phyloP scores from a whole-genome alignment of 2,797 vertebrate genomes.

The Sardinella longiceps region DNA sequence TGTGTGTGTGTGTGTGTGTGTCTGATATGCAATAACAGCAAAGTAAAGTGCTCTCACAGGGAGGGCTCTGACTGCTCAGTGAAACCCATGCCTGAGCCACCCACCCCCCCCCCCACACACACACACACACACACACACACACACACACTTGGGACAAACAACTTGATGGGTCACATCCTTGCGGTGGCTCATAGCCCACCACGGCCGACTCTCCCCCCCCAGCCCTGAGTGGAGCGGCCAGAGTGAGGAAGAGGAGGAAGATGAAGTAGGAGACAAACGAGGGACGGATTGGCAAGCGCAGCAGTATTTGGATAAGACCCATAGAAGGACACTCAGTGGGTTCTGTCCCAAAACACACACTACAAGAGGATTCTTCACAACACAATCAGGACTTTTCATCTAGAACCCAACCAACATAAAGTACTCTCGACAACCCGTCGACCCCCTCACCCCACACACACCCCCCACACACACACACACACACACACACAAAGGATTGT shows the following conservation, averaged over 20 bases:
- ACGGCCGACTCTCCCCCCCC: neutral
- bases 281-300: neutral
- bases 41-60: neutral
- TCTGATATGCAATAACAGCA: neutral
- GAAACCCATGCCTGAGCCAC: neutral
- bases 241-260: neutral
- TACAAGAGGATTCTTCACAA: neutral
- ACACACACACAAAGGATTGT: neutral
- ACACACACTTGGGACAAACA: neutral
- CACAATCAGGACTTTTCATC: neutral
- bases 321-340: neutral
- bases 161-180: neutral
- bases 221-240: neutral
- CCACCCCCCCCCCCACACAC: too few relatives aligned
- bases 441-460: too few relatives aligned
- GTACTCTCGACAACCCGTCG: neutral
- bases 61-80: neutral
- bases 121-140: too few relatives aligned
- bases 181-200: neutral
- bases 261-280: neutral
- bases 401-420: neutral
- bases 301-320: neutral
- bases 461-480: too few relatives aligned
- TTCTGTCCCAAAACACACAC: neutral
- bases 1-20: neutral